Evolutionary conservation across 2,797 vertebrate species (phyloP).

Genomic region (Tolypeutes matacus): DNA sequence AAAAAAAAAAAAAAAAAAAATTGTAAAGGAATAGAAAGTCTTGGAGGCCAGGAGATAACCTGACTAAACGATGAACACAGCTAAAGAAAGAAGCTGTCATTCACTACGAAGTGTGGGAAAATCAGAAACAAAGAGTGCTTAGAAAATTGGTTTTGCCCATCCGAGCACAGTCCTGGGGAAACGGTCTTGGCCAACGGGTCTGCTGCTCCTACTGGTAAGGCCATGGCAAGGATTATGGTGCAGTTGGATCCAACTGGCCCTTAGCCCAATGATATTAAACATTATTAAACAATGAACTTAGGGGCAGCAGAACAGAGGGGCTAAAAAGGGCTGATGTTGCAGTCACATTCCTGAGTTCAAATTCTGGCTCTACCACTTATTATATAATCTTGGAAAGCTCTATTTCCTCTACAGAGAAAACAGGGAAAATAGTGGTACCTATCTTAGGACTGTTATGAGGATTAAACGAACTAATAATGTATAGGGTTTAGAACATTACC

Average conservation of each 20-base stretch:
- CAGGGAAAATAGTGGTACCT: neutral
- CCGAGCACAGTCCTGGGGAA: neutral
- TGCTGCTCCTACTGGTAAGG: neutral
- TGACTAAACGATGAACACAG: slow-evolving; percentile 38
- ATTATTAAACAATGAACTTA: slow-evolving; percentile 37
- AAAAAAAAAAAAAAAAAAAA: slow-evolving; percentile 9
- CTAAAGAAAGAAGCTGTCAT: slow-evolving; percentile 6
- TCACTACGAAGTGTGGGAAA: neutral
- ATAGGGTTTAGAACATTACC: neutral
- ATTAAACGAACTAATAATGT: slow-evolving; percentile 37
- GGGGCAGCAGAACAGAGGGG: neutral
- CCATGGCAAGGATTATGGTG: neutral
- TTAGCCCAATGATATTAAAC: slow-evolving; percentile 36
- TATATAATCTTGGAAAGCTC: neutral
- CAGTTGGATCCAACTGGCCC: slow-evolving; percentile 22
- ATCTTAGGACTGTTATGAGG: slow-evolving; percentile 40
- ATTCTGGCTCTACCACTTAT: slow-evolving; percentile 30
- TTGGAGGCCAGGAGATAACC: neutral
- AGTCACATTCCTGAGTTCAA: slow-evolving; percentile 9
- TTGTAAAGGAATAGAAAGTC: slow-evolving; percentile 19
- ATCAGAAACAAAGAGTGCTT: neutral
- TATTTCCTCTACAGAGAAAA: slow-evolving; percentile 53
- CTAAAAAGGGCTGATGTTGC: neutral
- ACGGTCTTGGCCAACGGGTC: slow-evolving; percentile 6
- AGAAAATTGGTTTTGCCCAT: neutral